Percentiles rank a stretch among this genome's conserved stretches.
phyloP scores from a whole-genome alignment of 2,797 vertebrate species.

The Bufotes viridis region DNA sequence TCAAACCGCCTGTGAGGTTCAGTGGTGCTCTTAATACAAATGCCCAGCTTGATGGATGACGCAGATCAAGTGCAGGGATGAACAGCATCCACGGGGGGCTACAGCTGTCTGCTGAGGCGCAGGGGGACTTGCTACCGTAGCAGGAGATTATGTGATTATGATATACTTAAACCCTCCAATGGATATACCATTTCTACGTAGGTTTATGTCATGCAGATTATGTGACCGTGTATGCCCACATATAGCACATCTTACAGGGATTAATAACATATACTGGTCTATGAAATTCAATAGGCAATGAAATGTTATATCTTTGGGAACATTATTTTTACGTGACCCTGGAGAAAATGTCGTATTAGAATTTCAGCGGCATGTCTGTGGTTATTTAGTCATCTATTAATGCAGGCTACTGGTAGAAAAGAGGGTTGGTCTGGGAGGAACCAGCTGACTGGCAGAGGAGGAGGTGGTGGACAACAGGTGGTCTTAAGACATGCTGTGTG shows the following conservation, averaged over 20 bases:
- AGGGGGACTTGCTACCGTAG: background rate
- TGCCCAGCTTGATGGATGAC: background rate
- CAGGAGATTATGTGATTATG: background rate
- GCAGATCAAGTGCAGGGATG: background rate
- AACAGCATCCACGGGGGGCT: background rate
- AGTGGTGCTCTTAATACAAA: background rate
- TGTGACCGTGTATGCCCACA: no score
- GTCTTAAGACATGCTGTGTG: constrained; percentile 70
- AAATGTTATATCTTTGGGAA: constrained; percentile 9
- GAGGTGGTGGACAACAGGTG: constrained; percentile 77
- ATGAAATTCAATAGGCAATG: background rate
- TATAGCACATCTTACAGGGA: background rate
- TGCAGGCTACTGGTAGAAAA: constrained; percentile 68
- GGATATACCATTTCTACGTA: background rate
- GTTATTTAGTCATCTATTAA: constrained; percentile 73
- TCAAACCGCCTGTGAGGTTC: background rate
- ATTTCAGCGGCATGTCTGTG: constrained; percentile 56
- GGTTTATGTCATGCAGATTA: background rate
- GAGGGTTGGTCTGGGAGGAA: constrained; percentile 68
- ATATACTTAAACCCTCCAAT: background rate
- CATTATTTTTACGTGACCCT: constrained; percentile 25
- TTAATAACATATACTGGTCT: background rate
- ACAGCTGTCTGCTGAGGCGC: background rate
- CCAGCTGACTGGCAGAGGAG: constrained; percentile 65
- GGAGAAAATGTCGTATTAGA: constrained; percentile 64